Percentiles rank a stretch among this genome's conserved stretches.
These are phyloP conservation scores for Polyommatus icarus DNA, from an alignment of 2,888 invertebrate genomes.

Conservation along the genomic window DNA sequence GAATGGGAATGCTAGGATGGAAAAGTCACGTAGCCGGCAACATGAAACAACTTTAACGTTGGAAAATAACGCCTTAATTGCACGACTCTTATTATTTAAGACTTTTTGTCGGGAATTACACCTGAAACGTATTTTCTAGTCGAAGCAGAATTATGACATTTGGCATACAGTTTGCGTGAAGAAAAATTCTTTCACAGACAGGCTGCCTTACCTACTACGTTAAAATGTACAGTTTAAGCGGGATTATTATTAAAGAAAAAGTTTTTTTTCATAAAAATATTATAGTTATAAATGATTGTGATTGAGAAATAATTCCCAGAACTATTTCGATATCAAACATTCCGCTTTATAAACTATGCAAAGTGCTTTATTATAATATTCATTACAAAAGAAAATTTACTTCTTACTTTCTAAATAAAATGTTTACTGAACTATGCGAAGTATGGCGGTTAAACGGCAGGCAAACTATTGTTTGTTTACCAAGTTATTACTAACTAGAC, in stretches of 20 bases:
- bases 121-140: neutral
- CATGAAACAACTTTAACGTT: constrained; percentile 28
- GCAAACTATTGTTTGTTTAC: constrained; percentile 1
- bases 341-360: no score
- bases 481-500: neutral
- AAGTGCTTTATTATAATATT: no score
- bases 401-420: neutral
- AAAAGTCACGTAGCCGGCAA: constrained; percentile 27
- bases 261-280: no score
- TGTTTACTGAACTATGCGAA: neutral
- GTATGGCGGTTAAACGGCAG: neutral
- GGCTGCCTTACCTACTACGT: neutral
- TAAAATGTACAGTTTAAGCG: neutral
- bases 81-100: constrained; percentile 20
- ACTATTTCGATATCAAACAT: no score
- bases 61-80: constrained; percentile 24
- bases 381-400: no score
- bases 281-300: no score
- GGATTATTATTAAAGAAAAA: no score
- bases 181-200: neutral
- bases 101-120: constrained; percentile 8
- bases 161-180: neutral
- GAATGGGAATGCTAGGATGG: constrained; percentile 29
- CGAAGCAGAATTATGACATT: neutral
- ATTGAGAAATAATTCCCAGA: no score